Evolutionary conservation across 1,140 invertebrate genomes (phyloP).

Genomic region (Luehdorfia chinensis): DNA sequence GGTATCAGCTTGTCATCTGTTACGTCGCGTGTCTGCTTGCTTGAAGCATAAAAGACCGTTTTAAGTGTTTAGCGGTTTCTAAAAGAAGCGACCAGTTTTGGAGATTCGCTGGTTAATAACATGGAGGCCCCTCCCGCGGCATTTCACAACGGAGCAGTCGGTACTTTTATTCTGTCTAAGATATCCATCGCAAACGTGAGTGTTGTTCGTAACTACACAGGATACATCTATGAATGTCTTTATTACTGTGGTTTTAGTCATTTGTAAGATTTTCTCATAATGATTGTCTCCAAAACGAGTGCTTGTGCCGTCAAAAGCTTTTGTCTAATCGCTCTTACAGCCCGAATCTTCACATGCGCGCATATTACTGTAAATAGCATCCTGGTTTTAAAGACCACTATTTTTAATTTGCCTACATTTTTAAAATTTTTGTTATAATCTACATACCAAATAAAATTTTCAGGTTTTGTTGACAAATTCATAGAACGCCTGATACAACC

Average conservation of each 20-base stretch:
- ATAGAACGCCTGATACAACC: slow-evolving; percentile 2
- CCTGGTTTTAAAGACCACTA: slow-evolving; percentile 24
- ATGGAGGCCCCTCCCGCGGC: slow-evolving; percentile 52
- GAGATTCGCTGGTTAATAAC: slow-evolving; percentile 49
- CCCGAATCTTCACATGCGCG: slow-evolving; percentile 39
- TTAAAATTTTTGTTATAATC: slow-evolving; percentile 5
- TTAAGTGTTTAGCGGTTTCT: slow-evolving; percentile 15
- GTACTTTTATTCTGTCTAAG: slow-evolving; percentile 71
- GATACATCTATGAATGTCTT: slow-evolving; percentile 74
- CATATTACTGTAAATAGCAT: slow-evolving; percentile 25
- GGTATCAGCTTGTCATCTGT: slow-evolving; percentile 10
- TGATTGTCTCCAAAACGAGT: slow-evolving; percentile 74
- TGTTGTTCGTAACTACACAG: slow-evolving; percentile 64
- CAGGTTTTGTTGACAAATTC: slow-evolving; percentile 10
- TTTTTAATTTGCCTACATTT: slow-evolving; percentile 12
- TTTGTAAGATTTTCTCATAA: slow-evolving; percentile 77
- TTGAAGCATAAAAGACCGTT: slow-evolving; percentile 15
- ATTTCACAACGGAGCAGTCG: slow-evolving; percentile 61
- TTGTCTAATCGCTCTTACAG: slow-evolving; percentile 66
- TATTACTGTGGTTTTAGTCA: slow-evolving; percentile 73
- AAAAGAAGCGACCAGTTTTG: slow-evolving; percentile 28
- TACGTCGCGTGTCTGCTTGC: slow-evolving; percentile 3
- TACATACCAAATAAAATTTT: neutral
- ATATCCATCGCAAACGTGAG: slow-evolving; percentile 70
- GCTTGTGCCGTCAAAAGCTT: slow-evolving; percentile 64